Conservation (phyloP, 2,888 invertebrate genomes). For the Tiphia femorata region DNA sequence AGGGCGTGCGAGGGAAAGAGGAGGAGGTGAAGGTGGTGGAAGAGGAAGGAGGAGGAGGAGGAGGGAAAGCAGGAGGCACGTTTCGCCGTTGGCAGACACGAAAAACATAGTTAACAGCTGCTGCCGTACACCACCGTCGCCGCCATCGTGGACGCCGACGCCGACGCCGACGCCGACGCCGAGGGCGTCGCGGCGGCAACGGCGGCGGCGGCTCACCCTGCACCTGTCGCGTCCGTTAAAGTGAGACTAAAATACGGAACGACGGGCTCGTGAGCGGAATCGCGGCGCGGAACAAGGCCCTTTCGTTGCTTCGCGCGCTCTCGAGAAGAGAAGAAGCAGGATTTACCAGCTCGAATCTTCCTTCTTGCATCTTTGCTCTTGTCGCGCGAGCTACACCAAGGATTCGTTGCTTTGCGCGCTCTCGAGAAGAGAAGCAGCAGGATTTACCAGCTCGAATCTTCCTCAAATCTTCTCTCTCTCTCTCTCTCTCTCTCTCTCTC, state of each 20-base stretch:
- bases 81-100: conserved; percentile 46
- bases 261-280: conserved; percentile 27
- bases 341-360: no score
- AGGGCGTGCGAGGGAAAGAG: background rate
- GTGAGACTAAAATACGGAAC: conserved; percentile 58
- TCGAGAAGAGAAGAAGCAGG: no score
- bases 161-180: conserved; percentile 15
- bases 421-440: no score
- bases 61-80: conserved; percentile 2
- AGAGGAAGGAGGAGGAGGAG: background rate
- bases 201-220: conserved; percentile 20
- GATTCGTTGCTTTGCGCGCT: no score
- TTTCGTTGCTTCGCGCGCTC: background rate
- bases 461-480: no score
- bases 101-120: conserved; percentile 61
- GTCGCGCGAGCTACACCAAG: no score
- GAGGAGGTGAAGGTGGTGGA: background rate
- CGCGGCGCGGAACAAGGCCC: conserved; percentile 23
- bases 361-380: background rate
- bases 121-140: conserved; percentile 12
- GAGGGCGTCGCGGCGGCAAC: conserved; percentile 19
- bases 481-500: no score
- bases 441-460: no score
- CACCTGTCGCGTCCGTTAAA: conserved; percentile 64
- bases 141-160: conserved; percentile 1